Base-by-base conservation (phyloP, 2,113 vertebrate species). In the Sitta europaea region DNA sequence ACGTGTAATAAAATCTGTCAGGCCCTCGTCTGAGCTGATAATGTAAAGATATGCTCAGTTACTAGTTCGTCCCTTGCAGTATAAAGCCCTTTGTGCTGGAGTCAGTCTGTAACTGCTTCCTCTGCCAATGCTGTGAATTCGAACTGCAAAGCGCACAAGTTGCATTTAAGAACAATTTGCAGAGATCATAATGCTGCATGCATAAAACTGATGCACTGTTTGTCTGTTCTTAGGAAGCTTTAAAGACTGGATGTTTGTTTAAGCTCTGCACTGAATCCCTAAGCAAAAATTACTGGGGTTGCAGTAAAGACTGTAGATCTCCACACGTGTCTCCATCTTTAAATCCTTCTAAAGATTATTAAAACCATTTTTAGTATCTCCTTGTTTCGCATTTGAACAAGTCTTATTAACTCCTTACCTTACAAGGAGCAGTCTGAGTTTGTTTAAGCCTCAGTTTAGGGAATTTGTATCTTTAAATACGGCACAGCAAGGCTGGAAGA, bases 361-460 rank as follows among this genome's bases (percentile, higher is more conserved):
- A 89, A 70, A 94, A 93, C 62, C 54, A 35, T 62, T 80, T 89
- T 86, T 82, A 90, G 54, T 63, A 76, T 45, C 74, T 87, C 14
- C 31, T 82, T 81, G 31, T 93, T 96, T 91, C 57, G 28, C 33
- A 50, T 94, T 53, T 95, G 45, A 96, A 94, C 77, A 75, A 50
- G 77, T 94, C 43, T 61, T 88, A 61, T 72, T 89, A 91, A 95
- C 88, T 62, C 65, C 71, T 66, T 94, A 55, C 79, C 43, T 50
- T 58, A 73, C 54, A 92, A 71, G 63, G 51, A 90, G 33, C 40
- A 84, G 38, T 86, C 83, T 85, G 71, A 67, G 50, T 79, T 80
- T 95, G 88, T 91, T 94, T 96, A 96, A 97, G 35, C 57, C 72
- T 93, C 91, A 53, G 62, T 95, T 97, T 86, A 89, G 85, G 94